Conservation (phyloP, 35 echinoderm and acorn worm genomes). For the Strongylocentrotus purpuratus region DNA sequence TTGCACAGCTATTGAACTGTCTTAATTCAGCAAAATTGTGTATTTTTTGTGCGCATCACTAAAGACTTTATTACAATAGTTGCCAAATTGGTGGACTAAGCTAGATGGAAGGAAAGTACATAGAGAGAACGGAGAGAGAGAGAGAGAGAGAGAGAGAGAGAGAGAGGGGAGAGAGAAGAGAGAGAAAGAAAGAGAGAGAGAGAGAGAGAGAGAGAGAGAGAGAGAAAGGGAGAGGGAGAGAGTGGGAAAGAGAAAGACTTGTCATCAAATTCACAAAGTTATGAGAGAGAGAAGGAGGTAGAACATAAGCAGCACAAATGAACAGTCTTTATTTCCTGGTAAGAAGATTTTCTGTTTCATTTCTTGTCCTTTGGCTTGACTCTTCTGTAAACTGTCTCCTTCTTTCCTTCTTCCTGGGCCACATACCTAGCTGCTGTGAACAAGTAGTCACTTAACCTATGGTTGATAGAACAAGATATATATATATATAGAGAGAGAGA, state of each 20-base stretch:
- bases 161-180: neutral
- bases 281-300: neutral
- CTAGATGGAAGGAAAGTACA: too few species aligned
- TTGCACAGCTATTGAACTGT: too few species aligned
- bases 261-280: too few species aligned
- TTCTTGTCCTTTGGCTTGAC: conserved; percentile 48
- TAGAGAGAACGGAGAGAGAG: too few species aligned
- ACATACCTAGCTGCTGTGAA: conserved; percentile 79
- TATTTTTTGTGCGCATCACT: too few species aligned
- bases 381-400: conserved; percentile 69
- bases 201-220: neutral
- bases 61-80: too few species aligned
- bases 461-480: neutral
- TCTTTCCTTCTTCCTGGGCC: conserved; percentile 58
- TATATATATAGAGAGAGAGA: neutral
- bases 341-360: neutral
- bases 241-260: neutral
- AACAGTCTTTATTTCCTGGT: neutral
- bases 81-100: too few species aligned
- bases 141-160: too few species aligned
- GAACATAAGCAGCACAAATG: neutral
- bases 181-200: neutral
- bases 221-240: too few species aligned
- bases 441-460: conserved; percentile 83
- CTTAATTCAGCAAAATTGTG: too few species aligned